Evolutionary conservation across 2,888 invertebrate species (phyloP), one percentile per base, ranked within the genome.

Genomic region (Aspidapion aeneum): DNA sequence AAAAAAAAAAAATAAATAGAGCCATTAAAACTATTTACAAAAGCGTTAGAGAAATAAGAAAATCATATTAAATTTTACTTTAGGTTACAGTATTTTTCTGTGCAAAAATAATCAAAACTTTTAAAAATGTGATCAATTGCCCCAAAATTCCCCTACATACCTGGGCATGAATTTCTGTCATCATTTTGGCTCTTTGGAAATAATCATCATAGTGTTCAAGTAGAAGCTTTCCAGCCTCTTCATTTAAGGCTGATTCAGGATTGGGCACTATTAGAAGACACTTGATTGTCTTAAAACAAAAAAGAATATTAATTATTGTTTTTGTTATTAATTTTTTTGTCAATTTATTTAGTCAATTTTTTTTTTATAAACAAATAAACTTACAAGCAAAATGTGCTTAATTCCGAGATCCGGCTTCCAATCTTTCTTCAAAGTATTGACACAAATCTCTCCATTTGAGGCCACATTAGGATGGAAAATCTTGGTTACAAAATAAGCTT

Each of bases 401-500:
- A 97, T 92, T 77, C 97, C 97, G 78, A 96, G 88, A 84, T 96
- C 94, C 66, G 95, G 89, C 78, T 94, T 94, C 97, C 97, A 97
- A 84, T 96, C 97, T 82, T 93, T 95, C 81, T 94, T 94, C 67
- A 98, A 84, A 65, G 97, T 96, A 82, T 96, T 95, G 5, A 97
- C 97, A 82, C 97, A 98, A 76, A 98, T 97, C 82, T 96, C 96
- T 65, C 97, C 97, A 82, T 90, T 93, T 66, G 87, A 83, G 57
- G 96, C 91, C 72, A 98, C 96, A 84, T 98, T 98, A 21, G 97
- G 97, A 82, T 98, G 97, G 83, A 98, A 98, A 77, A 98, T 94
- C 85, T 93, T 94, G 61, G 97, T 98, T 66, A 95, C 83, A 81
- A 98, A 98, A 82, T 84, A 90, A 62, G 93, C 96, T 82, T 96